phyloP scores from a whole-genome alignment of 2,797 vertebrate species.

The Sebastes nivosus region DNA sequence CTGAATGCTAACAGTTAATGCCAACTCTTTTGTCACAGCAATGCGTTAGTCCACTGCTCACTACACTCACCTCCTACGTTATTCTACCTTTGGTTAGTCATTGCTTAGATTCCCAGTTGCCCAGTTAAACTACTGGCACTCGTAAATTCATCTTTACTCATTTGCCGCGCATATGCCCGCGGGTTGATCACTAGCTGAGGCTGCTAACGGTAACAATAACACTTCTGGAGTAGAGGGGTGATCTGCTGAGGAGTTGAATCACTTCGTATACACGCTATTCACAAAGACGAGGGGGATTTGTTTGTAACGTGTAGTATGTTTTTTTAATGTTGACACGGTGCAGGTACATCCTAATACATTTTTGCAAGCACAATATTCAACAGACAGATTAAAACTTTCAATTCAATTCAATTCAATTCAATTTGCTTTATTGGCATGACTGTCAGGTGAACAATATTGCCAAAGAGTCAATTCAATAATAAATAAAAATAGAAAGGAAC shows the following conservation, averaged over 20 bases:
- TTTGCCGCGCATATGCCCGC: conserved; percentile 11
- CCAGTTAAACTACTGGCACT: background rate
- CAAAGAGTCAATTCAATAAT: too few relatives aligned
- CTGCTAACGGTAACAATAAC: background rate
- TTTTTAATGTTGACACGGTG: background rate
- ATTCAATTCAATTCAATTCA: too few relatives aligned
- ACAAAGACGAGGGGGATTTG: rapidly evolving
- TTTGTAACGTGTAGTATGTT: background rate
- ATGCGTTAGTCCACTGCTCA: conserved; percentile 2
- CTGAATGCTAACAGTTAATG: conserved; percentile 56
- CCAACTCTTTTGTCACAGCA: conserved; percentile 72
- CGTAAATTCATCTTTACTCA: background rate
- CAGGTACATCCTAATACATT: background rate
- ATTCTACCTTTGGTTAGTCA: background rate
- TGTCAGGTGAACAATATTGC: too few relatives aligned
- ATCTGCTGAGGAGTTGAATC: background rate
- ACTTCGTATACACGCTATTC: background rate
- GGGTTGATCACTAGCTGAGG: background rate
- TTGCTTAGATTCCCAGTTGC: background rate
- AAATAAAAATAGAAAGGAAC: too few relatives aligned
- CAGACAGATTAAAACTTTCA: background rate
- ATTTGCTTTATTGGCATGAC: too few relatives aligned
- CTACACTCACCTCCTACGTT: background rate
- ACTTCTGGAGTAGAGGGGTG: background rate
- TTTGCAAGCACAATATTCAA: background rate